A percentile compares a stretch with the other conserved stretches of the same genome.
Evolutionary conservation across 2,888 invertebrate genomes (phyloP).

Genomic region (Mesorhabditis spiculigera): DNA sequence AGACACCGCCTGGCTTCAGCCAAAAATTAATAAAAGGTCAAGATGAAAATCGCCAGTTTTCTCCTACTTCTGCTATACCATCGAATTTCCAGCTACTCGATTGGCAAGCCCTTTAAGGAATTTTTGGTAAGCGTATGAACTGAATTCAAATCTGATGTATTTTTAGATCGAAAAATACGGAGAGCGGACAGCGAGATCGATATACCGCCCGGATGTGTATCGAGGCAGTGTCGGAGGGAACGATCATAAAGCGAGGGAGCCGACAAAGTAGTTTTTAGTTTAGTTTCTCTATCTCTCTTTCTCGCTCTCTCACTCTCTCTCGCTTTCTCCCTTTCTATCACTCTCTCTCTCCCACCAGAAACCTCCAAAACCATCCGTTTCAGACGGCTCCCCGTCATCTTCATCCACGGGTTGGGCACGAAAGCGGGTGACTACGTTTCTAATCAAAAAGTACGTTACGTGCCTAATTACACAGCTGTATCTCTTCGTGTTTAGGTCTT

Average conservation of each 20-base stretch:
- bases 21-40: no score
- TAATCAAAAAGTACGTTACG: background rate
- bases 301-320: no score
- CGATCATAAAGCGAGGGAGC: background rate
- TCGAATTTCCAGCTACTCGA: background rate
- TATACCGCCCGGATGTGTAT: background rate
- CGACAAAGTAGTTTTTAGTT: background rate
- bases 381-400: background rate
- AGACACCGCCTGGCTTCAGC: no score
- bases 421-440: background rate
- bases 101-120: background rate
- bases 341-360: background rate
- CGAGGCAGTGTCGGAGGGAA: background rate
- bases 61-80: background rate
- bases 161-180: background rate
- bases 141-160: no score
- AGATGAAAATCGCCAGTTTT: background rate
- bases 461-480: background rate
- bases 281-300: background rate
- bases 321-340: no score
- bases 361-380: background rate
- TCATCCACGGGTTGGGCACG: constrained; percentile 5
- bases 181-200: background rate
- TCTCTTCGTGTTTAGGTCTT: background rate
- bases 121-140: background rate